Conservation (phyloP, 2,797 vertebrate genomes). For the Chloroceryle amazona region DNA sequence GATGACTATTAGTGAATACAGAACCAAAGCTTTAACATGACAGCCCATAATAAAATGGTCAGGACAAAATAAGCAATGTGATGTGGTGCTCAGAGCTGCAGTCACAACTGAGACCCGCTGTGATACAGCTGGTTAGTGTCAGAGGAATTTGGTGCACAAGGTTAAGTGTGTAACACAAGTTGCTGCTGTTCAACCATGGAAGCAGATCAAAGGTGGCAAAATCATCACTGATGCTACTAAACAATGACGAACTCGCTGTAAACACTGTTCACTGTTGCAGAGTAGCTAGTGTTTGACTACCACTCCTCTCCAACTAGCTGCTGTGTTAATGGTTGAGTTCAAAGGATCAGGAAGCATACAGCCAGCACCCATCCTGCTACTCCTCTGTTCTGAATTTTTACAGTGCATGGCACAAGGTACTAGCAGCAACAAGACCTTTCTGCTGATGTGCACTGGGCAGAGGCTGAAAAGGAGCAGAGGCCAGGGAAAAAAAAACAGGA, state of each 20-base stretch:
- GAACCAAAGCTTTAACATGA: background rate
- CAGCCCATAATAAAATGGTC: background rate
- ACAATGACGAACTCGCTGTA: background rate
- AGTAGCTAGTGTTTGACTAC: background rate
- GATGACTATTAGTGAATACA: background rate
- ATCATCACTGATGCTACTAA: background rate
- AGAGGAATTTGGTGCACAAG: background rate
- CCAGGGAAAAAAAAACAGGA: background rate
- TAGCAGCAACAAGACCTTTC: background rate
- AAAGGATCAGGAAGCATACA: background rate
- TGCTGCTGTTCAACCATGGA: background rate
- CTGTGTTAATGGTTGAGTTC: background rate
- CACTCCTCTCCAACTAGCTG: background rate
- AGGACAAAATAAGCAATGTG: accelerated
- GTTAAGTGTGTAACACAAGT: background rate
- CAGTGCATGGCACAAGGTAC: background rate
- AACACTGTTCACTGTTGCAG: background rate
- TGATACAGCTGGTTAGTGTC: background rate
- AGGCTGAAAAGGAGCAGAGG: background rate
- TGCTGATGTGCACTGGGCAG: background rate
- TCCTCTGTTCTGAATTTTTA: background rate
- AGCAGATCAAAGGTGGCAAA: background rate
- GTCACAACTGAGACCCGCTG: background rate
- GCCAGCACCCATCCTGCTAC: background rate
- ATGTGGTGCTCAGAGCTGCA: background rate